Evolutionary conservation across 2,888 invertebrate genomes (phyloP), one percentile per base, ranked within the genome.

Genomic region (Dioctria linearis): DNA sequence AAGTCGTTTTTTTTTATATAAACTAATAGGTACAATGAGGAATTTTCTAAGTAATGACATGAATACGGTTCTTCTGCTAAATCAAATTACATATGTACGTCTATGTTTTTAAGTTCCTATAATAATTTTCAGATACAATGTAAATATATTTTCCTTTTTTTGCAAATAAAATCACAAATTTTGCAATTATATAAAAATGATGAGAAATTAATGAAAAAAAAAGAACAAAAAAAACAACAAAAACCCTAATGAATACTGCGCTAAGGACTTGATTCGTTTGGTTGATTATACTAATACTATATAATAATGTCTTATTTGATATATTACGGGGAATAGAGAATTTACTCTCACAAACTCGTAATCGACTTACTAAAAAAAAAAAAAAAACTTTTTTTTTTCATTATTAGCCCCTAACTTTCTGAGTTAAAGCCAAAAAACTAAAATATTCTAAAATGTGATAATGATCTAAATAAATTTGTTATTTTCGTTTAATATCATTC

Each of bases 171-270:
- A 37, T 42, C 39, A 73, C 39, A 73, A 61, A 73, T 42, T 73
- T 73, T 73, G 73, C 73, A 73, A 73, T 73, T 57, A 73, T 73
- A 73, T 37, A 42, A 73, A 73, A 73, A 73, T 71, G 8, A 73
- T 73, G 8, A 57, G 37, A 67, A 39, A 59, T 37, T 66, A 63
- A 25, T 5, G 3, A 39, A 9, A 39, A 63, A 63, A 63, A 9
- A 51, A 75, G 39, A 75, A n/a, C 67, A 40, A 42, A 73, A 67
- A 46, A 67, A 46, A 49, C 42, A 40, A 25, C n/a, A 40, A 65
- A 65, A 65, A 5, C 42, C 40, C 65, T 65, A 65, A 65, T 42
- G 42, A 43, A 67, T 67, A 67, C 13, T 67, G 25, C 67, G 46
- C 43, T 67, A 67, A 67, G 25, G 25, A 25, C 2, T 25, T 25